Evolutionary conservation across 1,140 invertebrate species (phyloP).

Genomic region (Pseudobourletiella spinata): DNA sequence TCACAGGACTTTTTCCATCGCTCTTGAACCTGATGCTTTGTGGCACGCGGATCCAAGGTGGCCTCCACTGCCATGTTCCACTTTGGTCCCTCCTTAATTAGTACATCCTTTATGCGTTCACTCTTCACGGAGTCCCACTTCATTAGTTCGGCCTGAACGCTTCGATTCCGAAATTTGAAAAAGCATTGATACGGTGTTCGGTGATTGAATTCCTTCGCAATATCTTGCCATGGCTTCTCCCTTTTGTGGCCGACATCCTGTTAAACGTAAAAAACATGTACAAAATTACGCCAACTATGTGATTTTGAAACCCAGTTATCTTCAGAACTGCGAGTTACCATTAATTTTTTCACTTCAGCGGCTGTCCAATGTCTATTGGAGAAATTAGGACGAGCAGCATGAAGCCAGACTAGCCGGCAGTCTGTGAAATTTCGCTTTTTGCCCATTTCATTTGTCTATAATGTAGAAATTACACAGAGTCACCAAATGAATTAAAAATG

Average conservation of each 20-base stretch:
- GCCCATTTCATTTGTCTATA: slow-evolving; percentile 14
- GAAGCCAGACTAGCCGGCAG: slow-evolving; percentile 18
- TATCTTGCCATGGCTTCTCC: slow-evolving; percentile 5
- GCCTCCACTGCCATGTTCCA: slow-evolving; percentile 19
- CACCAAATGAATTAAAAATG: neutral
- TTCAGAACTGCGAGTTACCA: neutral
- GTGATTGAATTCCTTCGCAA: slow-evolving; percentile 1
- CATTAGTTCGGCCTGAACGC: slow-evolving; percentile 14
- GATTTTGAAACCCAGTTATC: neutral
- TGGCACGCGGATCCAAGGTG: slow-evolving; percentile 8
- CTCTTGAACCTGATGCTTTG: slow-evolving; percentile 20
- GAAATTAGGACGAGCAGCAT: slow-evolving; percentile 13
- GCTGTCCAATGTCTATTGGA: slow-evolving; percentile 17
- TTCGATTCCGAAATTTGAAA: slow-evolving; percentile 13
- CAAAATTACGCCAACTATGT: neutral
- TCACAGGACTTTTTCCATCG: slow-evolving; percentile 27
- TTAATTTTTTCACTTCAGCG: slow-evolving; percentile 14
- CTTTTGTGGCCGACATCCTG: neutral
- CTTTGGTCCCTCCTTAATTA: slow-evolving; percentile 2
- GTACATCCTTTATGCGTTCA: neutral
- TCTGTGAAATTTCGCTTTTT: slow-evolving; percentile 19
- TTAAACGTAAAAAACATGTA: neutral
- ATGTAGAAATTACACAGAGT: neutral
- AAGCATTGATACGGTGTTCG: slow-evolving; percentile 22
- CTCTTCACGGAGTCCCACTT: slow-evolving; percentile 14